A percentile compares a stretch with the other conserved stretches of the same genome.
Evolutionary conservation across 2,797 vertebrate genomes (phyloP).

Genomic region (Ctenopoma multispine): DNA sequence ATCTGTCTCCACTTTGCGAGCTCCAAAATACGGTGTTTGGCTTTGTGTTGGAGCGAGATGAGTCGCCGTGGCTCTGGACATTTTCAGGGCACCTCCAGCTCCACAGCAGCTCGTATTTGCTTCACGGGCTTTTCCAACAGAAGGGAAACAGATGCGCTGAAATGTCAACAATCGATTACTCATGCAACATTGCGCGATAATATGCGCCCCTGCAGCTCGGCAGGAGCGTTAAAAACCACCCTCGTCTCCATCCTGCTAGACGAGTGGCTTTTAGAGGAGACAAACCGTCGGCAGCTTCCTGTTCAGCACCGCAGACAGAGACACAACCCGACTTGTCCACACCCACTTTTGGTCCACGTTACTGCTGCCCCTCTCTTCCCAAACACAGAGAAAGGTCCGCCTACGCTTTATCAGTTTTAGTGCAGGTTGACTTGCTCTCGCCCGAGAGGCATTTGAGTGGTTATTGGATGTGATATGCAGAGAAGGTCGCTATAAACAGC

Average conservation of each 20-base stretch:
- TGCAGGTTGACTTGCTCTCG: slow-evolving; percentile 55
- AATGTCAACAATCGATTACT: slow-evolving; percentile 78
- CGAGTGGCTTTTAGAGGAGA: slow-evolving; percentile 11
- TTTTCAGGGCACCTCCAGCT: slow-evolving; percentile 64
- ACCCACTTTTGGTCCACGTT: slow-evolving; percentile 65
- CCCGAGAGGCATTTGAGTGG: slow-evolving; percentile 49
- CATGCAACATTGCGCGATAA: slow-evolving; percentile 72
- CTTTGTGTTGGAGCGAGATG: slow-evolving; percentile 54
- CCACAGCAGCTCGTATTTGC: slow-evolving; percentile 38
- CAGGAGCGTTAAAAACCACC: slow-evolving; percentile 13
- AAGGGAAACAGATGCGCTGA: slow-evolving; percentile 77
- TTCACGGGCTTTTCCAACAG: slow-evolving; percentile 54
- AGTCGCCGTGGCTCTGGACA: slow-evolving; percentile 71
- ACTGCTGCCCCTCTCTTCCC: slow-evolving; percentile 45
- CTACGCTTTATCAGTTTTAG: slow-evolving; percentile 57
- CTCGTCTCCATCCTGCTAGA: slow-evolving; percentile 33
- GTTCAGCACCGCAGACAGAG: slow-evolving; percentile 78
- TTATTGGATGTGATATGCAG: slow-evolving; percentile 53
- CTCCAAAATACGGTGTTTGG: slow-evolving; percentile 46
- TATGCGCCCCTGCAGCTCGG: slow-evolving; percentile 62
- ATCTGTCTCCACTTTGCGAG: slow-evolving; percentile 58
- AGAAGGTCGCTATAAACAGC: slow-evolving; percentile 51
- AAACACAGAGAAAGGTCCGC: slow-evolving; percentile 44
- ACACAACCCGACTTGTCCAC: slow-evolving; percentile 56
- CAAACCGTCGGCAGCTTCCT: slow-evolving; percentile 41